Base-by-base conservation (phyloP, 2,113 vertebrate species). In the Dicerorhinus sumatrensis region DNA sequence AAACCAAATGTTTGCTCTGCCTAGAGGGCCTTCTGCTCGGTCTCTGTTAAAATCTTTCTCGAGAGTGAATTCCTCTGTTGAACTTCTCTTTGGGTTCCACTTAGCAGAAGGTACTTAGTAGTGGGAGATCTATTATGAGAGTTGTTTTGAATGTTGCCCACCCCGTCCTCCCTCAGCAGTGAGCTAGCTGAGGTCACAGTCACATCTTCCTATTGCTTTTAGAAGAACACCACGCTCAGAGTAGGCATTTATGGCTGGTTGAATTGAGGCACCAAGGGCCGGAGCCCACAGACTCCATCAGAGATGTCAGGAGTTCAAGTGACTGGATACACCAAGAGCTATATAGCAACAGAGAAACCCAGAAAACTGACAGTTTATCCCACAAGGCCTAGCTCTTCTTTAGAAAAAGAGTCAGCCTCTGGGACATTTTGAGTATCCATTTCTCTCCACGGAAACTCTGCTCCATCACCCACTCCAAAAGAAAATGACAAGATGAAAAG, bases 401-500 rank as follows among this genome's bases (percentile, higher is more conserved):
- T 58, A 84, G 46, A 23, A 96, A 95, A 73, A 29, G 3, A 93
- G 29, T 67, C 12, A 5, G 10, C 1, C 54, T 82, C 70, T 90
- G 48, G 76, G 17, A 46, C 56, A 5, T 31, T 85, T 62, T 95
- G 67, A n/a, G 4, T 25, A 17, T 62, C 62, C 36, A 29, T 76
- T 67, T 87, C 39, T 95, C 9, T 65, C 80, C 39, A 56, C 36
- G 25, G 48, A 48, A 82, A 79, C 10, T 8, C 39, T 33, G 23
- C n/a, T 76, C 48, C 63, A 18, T 76, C 76, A 42, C 51, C 42
- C 4, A 0, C 31, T 83, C 33, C 31, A 58, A 89, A 90, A 80
- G 23, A 42, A 42, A 95, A 79, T 72, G 89, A 51, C n/a, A 36
- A 87, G 20, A 67, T 33, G 69, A 96, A 96, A 91, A 67, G 4